These are phyloP conservation scores for Etheostoma perlongum DNA, from an alignment of 2,797 vertebrate genomes.

Conservation along the genomic window DNA sequence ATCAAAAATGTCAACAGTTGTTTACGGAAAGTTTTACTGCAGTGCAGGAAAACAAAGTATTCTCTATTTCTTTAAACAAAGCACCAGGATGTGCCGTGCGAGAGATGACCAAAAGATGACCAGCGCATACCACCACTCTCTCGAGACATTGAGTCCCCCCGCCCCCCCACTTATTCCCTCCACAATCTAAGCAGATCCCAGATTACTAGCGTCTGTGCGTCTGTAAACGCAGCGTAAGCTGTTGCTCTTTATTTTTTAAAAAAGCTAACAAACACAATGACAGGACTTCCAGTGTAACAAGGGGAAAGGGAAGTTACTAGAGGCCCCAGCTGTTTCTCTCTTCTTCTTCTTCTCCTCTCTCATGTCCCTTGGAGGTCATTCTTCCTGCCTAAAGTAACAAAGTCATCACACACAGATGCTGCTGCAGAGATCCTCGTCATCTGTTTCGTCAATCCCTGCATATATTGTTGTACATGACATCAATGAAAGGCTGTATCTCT, in stretches of 20 bases:
- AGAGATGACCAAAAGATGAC: constrained; percentile 69
- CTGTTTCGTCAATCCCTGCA: constrained; percentile 21
- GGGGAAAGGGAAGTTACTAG: constrained; percentile 49
- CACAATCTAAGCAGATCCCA: constrained; percentile 28
- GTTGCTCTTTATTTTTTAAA: constrained; percentile 20
- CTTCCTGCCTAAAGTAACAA: constrained; percentile 61
- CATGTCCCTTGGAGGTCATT: constrained; percentile 66
- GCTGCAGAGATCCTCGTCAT: constrained; percentile 47
- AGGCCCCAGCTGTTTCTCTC: constrained; percentile 63
- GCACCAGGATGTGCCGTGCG: constrained; percentile 34
- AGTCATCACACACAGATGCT: constrained; percentile 53
- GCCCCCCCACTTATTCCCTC: constrained; percentile 20
- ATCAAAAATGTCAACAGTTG: constrained; percentile 69
- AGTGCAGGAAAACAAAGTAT: constrained; percentile 53
- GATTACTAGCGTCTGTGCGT: constrained; percentile 6
- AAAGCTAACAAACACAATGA: constrained; percentile 63
- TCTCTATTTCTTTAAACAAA: constrained; percentile 57
- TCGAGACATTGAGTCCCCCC: constrained; percentile 41
- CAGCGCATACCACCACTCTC: constrained; percentile 69
- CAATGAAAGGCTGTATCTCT: constrained; percentile 27
- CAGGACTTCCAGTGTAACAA: constrained; percentile 67
- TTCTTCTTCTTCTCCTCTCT: constrained; percentile 35
- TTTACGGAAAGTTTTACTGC: constrained; percentile 72
- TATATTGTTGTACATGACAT: constrained; percentile 38
- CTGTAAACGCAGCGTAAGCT: constrained; percentile 28